Conservation (phyloP, 2,113 vertebrate genomes). For the Rhagologus leucostigma region DNA sequence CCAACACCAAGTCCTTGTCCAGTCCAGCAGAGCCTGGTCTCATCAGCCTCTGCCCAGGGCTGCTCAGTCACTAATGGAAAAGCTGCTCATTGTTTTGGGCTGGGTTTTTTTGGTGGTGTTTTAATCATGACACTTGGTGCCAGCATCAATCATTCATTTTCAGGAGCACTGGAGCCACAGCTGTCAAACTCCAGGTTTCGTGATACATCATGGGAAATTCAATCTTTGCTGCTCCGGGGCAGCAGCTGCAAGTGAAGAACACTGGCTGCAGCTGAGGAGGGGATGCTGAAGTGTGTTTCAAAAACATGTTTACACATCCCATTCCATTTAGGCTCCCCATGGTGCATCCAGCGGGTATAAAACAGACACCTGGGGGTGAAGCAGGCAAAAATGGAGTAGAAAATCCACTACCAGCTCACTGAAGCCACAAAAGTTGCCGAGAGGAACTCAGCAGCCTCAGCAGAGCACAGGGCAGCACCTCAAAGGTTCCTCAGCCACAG, state of each 20-base stretch:
- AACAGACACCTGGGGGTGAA: background rate
- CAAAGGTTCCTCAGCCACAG: background rate
- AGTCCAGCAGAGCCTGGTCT: background rate
- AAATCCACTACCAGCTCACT: background rate
- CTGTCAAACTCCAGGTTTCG: constrained; percentile 17
- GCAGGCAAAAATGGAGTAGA: background rate
- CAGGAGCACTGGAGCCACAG: background rate
- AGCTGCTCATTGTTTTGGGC: background rate
- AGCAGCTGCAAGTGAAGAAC: background rate
- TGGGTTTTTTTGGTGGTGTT: background rate
- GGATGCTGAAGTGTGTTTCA: background rate
- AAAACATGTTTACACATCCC: background rate
- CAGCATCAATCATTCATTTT: background rate
- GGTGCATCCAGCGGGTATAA: background rate
- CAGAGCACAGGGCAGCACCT: background rate
- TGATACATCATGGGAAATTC: background rate
- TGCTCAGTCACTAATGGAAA: background rate
- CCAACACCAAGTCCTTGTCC: background rate
- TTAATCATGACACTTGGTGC: background rate
- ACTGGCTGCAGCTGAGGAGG: background rate
- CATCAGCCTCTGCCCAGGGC: background rate
- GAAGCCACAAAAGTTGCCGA: background rate
- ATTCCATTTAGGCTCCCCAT: background rate
- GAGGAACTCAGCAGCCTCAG: background rate
- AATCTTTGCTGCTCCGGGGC: background rate